Evolutionary conservation across 2,888 invertebrate genomes (phyloP).

Genomic region (Spatulosminthurus flaviceps): DNA sequence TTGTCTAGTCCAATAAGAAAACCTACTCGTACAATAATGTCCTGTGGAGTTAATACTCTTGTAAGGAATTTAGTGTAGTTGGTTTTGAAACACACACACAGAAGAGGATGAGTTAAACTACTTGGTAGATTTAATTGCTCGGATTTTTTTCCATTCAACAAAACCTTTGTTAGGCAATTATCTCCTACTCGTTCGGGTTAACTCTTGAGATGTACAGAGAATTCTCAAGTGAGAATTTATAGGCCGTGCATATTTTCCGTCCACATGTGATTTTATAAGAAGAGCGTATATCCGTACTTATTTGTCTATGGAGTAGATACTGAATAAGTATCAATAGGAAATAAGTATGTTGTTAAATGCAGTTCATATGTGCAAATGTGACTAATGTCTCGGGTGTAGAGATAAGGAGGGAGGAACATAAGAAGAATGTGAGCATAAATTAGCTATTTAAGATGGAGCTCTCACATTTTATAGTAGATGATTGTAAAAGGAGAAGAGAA

Average conservation of each 20-base stretch:
- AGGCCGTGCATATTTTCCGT: too few relatives aligned
- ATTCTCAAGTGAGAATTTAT: too few relatives aligned
- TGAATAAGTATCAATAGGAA: too few relatives aligned
- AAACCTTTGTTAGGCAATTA: too few relatives aligned
- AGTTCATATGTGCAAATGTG: neutral
- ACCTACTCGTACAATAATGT: neutral
- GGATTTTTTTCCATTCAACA: neutral
- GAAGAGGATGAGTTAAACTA: neutral
- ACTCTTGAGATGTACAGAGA: too few relatives aligned
- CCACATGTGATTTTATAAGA: too few relatives aligned
- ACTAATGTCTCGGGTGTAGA: neutral
- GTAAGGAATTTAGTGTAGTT: neutral
- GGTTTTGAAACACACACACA: neutral
- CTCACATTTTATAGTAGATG: neutral
- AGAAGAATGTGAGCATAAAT: constrained; percentile 4
- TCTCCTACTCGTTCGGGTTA: too few relatives aligned
- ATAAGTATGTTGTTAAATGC: neutral
- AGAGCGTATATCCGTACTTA: too few relatives aligned
- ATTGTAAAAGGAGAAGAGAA: neutral
- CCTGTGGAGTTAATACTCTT: neutral
- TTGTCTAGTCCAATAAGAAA: neutral
- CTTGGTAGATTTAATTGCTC: neutral
- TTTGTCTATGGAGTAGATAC: too few relatives aligned
- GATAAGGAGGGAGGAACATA: neutral
- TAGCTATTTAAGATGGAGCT: neutral